Evolutionary conservation across 2,797 vertebrate species (phyloP).

Genomic region (Eulemur rubriventer): DNA sequence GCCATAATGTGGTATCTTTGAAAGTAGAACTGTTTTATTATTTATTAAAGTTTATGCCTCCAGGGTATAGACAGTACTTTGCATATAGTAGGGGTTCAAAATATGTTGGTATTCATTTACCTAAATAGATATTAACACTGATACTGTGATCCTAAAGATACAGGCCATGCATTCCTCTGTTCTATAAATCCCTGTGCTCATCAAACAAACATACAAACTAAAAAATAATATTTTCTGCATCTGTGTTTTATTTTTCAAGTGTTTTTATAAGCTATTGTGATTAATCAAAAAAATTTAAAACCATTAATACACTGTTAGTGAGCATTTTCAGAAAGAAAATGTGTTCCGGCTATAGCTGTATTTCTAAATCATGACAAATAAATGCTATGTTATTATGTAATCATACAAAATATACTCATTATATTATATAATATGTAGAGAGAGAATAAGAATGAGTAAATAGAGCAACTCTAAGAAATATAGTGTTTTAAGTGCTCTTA

Average conservation of each 20-base stretch:
- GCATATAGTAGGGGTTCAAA: background rate
- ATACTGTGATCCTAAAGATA: background rate
- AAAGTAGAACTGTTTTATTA: background rate
- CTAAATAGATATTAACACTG: background rate
- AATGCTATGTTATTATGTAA: background rate
- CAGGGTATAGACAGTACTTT: background rate
- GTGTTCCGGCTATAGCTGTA: background rate
- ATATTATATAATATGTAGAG: background rate
- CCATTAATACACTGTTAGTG: background rate
- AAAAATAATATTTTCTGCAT: background rate
- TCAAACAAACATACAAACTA: background rate
- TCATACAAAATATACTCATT: background rate
- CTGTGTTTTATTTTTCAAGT: constrained; percentile 15
- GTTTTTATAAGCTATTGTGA: background rate
- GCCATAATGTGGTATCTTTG: background rate
- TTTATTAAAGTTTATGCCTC: background rate
- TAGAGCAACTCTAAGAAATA: background rate
- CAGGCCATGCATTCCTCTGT: background rate
- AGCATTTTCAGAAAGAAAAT: constrained; percentile 17
- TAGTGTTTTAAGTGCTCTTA: background rate
- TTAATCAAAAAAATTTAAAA: constrained; percentile 1
- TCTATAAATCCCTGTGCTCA: background rate
- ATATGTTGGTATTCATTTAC: background rate
- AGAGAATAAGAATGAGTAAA: background rate
- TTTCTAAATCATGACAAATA: constrained; percentile 18